Conservation (phyloP, 2,113 vertebrate species). For the Murina feae region DNA sequence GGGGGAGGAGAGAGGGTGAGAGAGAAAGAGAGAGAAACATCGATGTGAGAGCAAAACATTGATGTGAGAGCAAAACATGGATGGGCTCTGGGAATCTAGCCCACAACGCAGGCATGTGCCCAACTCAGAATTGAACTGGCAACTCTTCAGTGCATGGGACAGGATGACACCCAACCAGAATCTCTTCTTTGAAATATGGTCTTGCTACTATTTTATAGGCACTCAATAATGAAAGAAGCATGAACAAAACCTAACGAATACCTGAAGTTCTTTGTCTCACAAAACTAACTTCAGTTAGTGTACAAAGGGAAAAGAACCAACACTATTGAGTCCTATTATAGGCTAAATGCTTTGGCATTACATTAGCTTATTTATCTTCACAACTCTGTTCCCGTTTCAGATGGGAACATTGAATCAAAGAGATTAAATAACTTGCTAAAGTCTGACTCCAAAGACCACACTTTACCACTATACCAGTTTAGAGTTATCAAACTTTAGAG, state of each 20-base stretch:
- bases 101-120: too few species aligned
- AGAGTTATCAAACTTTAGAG: not conserved
- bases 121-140: too few species aligned
- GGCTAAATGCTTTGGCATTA: not conserved
- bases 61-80: too few species aligned
- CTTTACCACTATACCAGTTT: not conserved
- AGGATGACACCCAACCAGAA: too few species aligned
- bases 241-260: not conserved
- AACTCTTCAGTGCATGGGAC: too few species aligned
- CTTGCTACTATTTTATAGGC: not conserved
- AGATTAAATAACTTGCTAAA: conserved; percentile 6
- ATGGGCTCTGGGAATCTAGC: too few species aligned
- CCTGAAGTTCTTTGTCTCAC: not conserved
- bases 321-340: not conserved
- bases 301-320: not conserved
- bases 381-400: not conserved
- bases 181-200: not conserved
- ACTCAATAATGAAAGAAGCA: not conserved
- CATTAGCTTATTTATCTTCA: conserved; percentile 4
- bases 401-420: not conserved
- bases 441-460: not conserved
- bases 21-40: too few species aligned
- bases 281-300: not conserved
- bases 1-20: too few species aligned
- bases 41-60: too few species aligned